These are phyloP conservation scores for Catostomus latipinnis DNA, from an alignment of 2,797 vertebrate species.

Conservation along the genomic window DNA sequence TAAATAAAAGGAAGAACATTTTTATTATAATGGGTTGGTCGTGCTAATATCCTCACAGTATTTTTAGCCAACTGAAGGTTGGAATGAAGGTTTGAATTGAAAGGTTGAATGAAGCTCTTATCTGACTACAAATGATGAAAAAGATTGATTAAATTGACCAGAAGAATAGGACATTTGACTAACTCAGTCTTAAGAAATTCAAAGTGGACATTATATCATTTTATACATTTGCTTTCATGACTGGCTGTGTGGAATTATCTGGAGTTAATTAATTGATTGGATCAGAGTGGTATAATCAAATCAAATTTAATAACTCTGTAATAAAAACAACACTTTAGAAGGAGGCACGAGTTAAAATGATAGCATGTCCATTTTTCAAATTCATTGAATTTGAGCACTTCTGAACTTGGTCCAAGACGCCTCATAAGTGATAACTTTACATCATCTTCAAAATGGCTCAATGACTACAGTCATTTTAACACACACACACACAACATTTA, in stretches of 20 bases:
- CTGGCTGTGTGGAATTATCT: conserved; percentile 77
- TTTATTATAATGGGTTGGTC: not conserved
- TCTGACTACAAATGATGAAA: not conserved
- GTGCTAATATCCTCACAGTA: not conserved
- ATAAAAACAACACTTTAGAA: conserved; percentile 84
- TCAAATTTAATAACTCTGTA: conserved; percentile 85
- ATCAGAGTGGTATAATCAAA: conserved; percentile 87
- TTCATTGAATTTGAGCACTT: conserved; percentile 87
- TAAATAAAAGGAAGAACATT: too few relatives aligned
- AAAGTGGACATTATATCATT: conserved; percentile 81
- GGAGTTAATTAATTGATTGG: conserved; percentile 87
- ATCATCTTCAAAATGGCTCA: conserved; percentile 75
- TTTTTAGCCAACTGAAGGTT: not conserved
- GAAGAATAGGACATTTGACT: conserved; percentile 57
- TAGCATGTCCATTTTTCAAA: conserved; percentile 85
- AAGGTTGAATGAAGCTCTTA: not conserved
- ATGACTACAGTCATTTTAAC: conserved; percentile 71
- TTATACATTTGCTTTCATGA: conserved; percentile 81
- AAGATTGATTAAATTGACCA: conserved; percentile 59
- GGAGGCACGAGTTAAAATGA: conserved; percentile 76
- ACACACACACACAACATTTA: conserved; percentile 28
- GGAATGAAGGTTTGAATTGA: too few relatives aligned
- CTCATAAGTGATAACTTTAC: conserved; percentile 78
- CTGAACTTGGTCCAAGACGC: conserved; percentile 82
- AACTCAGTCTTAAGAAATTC: conserved; percentile 74